Percentiles rank a stretch among this genome's conserved stretches.
Evolutionary conservation across 2,888 invertebrate species (phyloP).

Genomic region (Lutraria lutraria): DNA sequence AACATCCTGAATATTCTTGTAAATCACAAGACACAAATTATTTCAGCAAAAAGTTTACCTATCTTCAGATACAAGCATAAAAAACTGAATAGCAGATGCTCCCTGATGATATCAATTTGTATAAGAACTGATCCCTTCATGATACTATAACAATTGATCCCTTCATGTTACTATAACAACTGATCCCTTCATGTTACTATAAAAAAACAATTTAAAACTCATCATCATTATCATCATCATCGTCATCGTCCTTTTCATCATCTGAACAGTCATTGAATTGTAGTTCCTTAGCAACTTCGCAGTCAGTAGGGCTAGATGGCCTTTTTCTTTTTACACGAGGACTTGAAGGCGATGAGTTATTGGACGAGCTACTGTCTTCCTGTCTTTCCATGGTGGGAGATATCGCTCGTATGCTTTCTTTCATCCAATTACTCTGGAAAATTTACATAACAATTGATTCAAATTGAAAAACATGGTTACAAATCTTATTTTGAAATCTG

Average conservation of each 20-base stretch:
- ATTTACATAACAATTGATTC: neutral
- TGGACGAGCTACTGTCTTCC: constrained; percentile 28
- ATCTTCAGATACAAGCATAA: neutral
- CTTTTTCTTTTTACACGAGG: constrained; percentile 29
- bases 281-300: constrained; percentile 26
- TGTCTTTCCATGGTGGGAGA: constrained; percentile 45
- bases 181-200: neutral
- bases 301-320: constrained; percentile 3
- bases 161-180: neutral
- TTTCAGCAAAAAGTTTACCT: neutral
- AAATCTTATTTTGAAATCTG: no score
- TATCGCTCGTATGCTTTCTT: constrained; percentile 91
- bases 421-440: constrained; percentile 93
- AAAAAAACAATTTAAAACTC: neutral
- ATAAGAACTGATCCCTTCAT: neutral
- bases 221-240: neutral
- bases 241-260: constrained; percentile 30
- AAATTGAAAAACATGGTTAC: neutral
- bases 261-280: constrained; percentile 40
- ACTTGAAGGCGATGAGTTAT: constrained; percentile 22
- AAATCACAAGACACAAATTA: neutral
- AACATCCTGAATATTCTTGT: neutral
- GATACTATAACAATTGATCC: neutral
- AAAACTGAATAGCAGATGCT: neutral
- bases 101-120: neutral